Percentiles rank a stretch among this genome's conserved stretches.
phyloP scores from a whole-genome alignment of 2,113 vertebrate genomes.

The Clinocottus analis region DNA sequence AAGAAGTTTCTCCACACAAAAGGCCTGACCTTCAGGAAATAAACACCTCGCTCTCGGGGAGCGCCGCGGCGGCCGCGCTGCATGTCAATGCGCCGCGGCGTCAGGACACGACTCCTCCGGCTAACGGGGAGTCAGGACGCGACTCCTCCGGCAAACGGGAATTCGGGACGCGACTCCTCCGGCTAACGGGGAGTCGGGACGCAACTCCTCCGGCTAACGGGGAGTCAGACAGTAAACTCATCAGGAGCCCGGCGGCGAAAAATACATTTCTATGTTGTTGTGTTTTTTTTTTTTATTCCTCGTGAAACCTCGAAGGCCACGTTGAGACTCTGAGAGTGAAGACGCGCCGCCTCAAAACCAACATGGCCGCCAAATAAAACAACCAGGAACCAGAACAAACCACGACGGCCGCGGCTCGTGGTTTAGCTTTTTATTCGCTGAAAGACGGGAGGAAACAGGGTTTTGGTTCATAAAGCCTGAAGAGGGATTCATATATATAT shows the following conservation, averaged over 20 bases:
- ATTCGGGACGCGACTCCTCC: too few relatives aligned
- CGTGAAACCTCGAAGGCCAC: not conserved
- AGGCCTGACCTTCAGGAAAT: conserved; percentile 90
- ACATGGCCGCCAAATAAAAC: not conserved
- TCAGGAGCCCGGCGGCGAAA: too few relatives aligned
- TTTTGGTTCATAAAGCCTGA: not conserved
- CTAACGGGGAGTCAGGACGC: too few relatives aligned
- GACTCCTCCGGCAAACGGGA: too few relatives aligned
- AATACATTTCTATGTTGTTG: not conserved
- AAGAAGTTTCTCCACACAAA: conserved; percentile 90
- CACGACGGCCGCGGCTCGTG: not conserved
- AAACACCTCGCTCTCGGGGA: conserved; percentile 81
- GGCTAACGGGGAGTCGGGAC: too few relatives aligned
- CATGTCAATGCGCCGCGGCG: conserved; percentile 49
- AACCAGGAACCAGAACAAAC: not conserved
- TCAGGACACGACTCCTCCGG: not conserved
- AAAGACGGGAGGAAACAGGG: not conserved
- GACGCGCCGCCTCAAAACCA: not conserved
- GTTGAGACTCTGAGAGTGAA: not conserved
- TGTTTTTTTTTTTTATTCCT: not conserved
- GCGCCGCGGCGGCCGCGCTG: conserved; percentile 36
- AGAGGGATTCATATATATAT: not conserved
- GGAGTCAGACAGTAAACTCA: too few relatives aligned
- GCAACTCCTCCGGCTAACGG: too few relatives aligned
- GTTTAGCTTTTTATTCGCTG: not conserved